Evolutionary conservation across 2,888 invertebrate species (phyloP).

Genomic region (Drosophila tanythrix): DNA sequence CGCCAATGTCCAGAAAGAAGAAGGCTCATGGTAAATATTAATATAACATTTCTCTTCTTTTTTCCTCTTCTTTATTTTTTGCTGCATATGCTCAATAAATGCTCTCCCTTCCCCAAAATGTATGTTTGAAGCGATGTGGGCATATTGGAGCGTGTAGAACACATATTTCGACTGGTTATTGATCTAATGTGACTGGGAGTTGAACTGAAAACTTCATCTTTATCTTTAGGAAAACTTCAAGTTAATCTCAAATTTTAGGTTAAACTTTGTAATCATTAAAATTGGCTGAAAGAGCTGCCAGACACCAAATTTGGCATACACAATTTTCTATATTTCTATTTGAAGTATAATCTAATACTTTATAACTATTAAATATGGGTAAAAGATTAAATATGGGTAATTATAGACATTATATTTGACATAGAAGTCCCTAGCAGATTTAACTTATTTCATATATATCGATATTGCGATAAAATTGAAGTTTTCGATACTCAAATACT

Average conservation of each 20-base stretch:
- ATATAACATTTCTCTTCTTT: conserved; percentile 76
- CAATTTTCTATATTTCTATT: background rate
- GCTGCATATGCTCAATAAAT: conserved; percentile 8
- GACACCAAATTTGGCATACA: background rate
- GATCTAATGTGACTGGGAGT: background rate
- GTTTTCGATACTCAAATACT: background rate
- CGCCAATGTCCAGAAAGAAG: conserved; percentile 85
- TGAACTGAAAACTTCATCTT: background rate
- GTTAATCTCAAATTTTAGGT: background rate
- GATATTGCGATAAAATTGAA: background rate
- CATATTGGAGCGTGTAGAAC: background rate
- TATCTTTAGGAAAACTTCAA: background rate
- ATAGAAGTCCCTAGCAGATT: background rate
- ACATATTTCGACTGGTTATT: background rate
- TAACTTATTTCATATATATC: background rate
- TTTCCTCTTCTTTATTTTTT: background rate
- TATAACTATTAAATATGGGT: background rate
- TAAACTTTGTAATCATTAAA: accelerated
- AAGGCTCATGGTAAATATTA: conserved; percentile 85
- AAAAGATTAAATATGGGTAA: background rate
- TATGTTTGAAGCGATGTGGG: conserved; percentile 5
- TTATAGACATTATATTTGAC: background rate
- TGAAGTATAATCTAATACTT: background rate
- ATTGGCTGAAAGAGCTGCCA: background rate
- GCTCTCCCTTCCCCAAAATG: conserved; percentile 8